These are phyloP conservation scores for Triplophysa dalaica DNA, from an alignment of 2,113 vertebrate genomes.

Conservation along the genomic window DNA sequence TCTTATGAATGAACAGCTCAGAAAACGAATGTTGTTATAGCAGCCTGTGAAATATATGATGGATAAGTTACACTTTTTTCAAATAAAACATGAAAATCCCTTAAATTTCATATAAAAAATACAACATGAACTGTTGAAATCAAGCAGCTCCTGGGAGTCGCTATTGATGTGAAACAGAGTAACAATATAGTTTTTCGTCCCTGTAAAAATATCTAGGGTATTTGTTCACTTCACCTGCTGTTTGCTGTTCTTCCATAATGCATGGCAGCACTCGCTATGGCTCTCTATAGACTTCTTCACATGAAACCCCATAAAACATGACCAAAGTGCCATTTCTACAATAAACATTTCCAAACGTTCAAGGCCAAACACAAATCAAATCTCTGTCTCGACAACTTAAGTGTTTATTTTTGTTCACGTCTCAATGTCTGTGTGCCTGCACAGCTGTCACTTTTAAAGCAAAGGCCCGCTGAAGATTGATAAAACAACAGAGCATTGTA, in stretches of 20 bases:
- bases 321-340: not conserved
- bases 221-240: constrained; percentile 4
- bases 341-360: not conserved
- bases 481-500: constrained; percentile 18
- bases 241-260: constrained; percentile 24
- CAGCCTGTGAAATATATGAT: not conserved
- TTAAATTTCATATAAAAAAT: not conserved
- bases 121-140: not conserved
- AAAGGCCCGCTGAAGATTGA: constrained; percentile 17
- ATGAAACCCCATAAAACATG: constrained; percentile 23
- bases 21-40: not conserved
- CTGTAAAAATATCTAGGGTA: not conserved
- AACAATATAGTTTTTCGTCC: not conserved
- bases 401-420: constrained; percentile 15
- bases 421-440: not conserved
- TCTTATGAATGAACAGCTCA: constrained; percentile 25
- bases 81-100: no score
- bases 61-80: not conserved
- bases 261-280: not conserved
- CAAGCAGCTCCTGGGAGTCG: not conserved
- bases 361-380: not conserved
- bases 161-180: no score
- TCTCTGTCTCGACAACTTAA: not conserved
- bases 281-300: not conserved
- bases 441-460: not conserved